Conservation (phyloP, 2,113 vertebrate species). For the Poeciliopsis prolifica region DNA sequence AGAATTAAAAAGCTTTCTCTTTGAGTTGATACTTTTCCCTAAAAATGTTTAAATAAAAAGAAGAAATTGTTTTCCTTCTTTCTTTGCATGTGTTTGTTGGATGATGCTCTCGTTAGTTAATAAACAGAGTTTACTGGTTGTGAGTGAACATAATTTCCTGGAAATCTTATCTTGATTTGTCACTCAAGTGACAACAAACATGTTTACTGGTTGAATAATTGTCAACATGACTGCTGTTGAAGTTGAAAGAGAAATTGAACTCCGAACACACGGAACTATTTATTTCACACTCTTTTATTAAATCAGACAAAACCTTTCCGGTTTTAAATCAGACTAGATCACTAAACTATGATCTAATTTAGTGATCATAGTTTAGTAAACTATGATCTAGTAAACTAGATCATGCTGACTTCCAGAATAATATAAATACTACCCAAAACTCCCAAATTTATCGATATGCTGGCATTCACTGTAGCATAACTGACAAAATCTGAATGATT, state of each 20-base stretch:
- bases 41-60: too few species aligned
- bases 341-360: too few species aligned
- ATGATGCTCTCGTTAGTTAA: background rate
- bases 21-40: background rate
- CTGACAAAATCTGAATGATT: too few species aligned
- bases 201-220: background rate
- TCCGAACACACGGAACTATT: too few species aligned
- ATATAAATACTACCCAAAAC: background rate
- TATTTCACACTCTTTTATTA: too few species aligned
- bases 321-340: too few species aligned
- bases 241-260: background rate
- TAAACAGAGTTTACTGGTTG: background rate
- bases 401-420: too few species aligned
- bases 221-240: background rate
- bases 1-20: background rate
- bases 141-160: accelerated
- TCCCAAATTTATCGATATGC: background rate
- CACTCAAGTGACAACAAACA: background rate
- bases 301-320: too few species aligned
- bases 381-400: too few species aligned
- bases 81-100: background rate
- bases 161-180: background rate
- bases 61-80: background rate
- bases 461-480: background rate
- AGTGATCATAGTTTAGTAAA: too few species aligned